phyloP scores from a whole-genome alignment of 2,888 invertebrate species.

The Diarsia rubi region DNA sequence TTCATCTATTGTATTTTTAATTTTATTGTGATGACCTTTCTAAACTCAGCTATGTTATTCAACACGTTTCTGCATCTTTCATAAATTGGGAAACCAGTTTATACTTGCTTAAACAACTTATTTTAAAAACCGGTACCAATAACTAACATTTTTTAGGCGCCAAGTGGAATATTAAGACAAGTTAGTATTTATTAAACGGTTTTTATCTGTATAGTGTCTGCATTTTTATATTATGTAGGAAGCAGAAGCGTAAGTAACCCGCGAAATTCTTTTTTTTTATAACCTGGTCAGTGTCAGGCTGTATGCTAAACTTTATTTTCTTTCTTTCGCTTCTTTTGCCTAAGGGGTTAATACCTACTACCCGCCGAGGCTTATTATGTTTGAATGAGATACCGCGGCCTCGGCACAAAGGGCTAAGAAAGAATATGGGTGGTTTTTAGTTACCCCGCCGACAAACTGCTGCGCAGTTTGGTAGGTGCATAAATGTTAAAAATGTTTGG shows the following conservation, averaged over 20 bases:
- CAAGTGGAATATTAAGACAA: background rate
- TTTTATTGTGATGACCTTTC: slow-evolving; percentile 21
- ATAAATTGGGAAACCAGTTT: slow-evolving; percentile 26
- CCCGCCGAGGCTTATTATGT: too few relatives aligned
- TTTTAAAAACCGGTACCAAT: slow-evolving; percentile 19
- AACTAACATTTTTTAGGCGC: slow-evolving; percentile 3
- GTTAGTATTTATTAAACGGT: background rate
- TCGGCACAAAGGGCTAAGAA: too few relatives aligned
- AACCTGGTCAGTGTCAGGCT: too few relatives aligned
- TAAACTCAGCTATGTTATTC: slow-evolving; percentile 9
- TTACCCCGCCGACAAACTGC: too few relatives aligned
- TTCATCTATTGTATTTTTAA: background rate
- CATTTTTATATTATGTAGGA: background rate
- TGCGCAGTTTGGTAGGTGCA: too few relatives aligned
- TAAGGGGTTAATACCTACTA: background rate
- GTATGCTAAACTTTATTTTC: background rate
- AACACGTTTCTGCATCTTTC: slow-evolving; percentile 34
- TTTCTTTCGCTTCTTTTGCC: background rate
- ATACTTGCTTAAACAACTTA: background rate
- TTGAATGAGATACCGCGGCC: too few relatives aligned
- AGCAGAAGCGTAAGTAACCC: too few relatives aligned
- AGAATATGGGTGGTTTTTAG: too few relatives aligned
- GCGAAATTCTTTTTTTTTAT: too few relatives aligned
- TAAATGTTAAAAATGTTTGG: too few relatives aligned
- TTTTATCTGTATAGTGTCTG: slow-evolving; percentile 2